Evolutionary conservation across 2,113 vertebrate species (phyloP), one percentile per base, ranked within the genome.

Genomic region (Lepus timidus): DNA sequence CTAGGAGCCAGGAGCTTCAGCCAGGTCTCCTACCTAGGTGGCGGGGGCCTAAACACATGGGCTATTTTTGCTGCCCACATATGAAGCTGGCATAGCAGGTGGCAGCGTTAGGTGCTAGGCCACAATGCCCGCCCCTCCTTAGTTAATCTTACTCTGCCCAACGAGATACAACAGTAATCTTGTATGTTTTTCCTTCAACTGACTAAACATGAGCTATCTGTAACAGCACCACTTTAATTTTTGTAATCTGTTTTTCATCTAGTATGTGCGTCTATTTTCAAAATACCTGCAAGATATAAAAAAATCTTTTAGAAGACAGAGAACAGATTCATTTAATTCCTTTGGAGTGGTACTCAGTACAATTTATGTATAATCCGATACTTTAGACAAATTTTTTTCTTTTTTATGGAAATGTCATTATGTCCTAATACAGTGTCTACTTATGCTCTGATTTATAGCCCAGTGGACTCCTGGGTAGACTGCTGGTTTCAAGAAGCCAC

Each of bases 101-200:
- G 44, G 6, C 44, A 44, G 44, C 44, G 6, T 44, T 44, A 44
- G 44, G 44, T 44, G 44, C 44, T 44, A 44, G 44, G 44, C 44
- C 44, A 44, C 6, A 44, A 44, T 44, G 44, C 7, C 44, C 6
- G 44, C 68, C 51, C 87, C 49, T 90, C 88, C 90, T 88, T 74
- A 64, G 64, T 82, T 83, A 44, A 44, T 44, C 94, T 95, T 79
- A 92, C 23, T 20, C 1, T 71, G 29, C 29, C 39, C 93, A 95
- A 91, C 67, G 49, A 88, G 65, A 10, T 61, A 82, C 44, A 44
- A 44, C 44, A 79, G 12, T 74, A 79, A 62, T 17, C 44, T 86
- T 92, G 55, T 71, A 31, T 81, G 22, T 67, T 87, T 73, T 14
- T 33, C 19, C 62, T 81, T 95, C 68, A 92, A 29, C 6, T 68